phyloP scores from a whole-genome alignment of 1,140 invertebrate species.

The Sycophila sp. region DNA sequence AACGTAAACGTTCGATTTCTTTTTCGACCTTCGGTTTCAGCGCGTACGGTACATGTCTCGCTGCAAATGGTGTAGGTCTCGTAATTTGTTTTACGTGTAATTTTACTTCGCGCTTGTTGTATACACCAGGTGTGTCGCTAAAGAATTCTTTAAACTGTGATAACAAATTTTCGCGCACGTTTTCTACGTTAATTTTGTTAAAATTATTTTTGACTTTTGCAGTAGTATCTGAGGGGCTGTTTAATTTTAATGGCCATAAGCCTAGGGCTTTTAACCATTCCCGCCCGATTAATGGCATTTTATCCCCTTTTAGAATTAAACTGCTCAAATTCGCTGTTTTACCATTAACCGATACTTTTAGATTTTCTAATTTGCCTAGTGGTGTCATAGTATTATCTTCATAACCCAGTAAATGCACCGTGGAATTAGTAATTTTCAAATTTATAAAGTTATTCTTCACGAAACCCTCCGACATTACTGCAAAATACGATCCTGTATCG shows the following conservation, averaged over 20 bases:
- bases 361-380: slow-evolving; percentile 17
- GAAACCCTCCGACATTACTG: slow-evolving; percentile 1
- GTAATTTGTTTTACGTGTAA: not conserved
- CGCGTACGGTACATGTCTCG: not conserved
- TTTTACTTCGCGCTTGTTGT: slow-evolving; percentile 5
- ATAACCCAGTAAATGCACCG: not conserved
- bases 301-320: slow-evolving; percentile 1
- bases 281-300: not conserved
- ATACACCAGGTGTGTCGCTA: not conserved
- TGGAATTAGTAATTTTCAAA: not conserved
- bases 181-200: not conserved
- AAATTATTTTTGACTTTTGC: not conserved
- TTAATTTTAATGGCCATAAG: slow-evolving; percentile 13
- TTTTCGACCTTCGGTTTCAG: not conserved
- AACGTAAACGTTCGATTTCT: not conserved
- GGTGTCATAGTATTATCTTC: not conserved
- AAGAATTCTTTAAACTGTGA: not conserved
- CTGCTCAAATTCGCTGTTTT: not conserved
- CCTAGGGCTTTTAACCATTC: slow-evolving; percentile 15
- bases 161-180: not conserved
- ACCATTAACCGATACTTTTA: not conserved
- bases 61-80: not conserved
- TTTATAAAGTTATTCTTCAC: not conserved
- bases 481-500: slow-evolving; percentile 2
- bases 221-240: not conserved